Base-by-base conservation (phyloP, 2,797 vertebrate species). In the Prionace glauca region DNA sequence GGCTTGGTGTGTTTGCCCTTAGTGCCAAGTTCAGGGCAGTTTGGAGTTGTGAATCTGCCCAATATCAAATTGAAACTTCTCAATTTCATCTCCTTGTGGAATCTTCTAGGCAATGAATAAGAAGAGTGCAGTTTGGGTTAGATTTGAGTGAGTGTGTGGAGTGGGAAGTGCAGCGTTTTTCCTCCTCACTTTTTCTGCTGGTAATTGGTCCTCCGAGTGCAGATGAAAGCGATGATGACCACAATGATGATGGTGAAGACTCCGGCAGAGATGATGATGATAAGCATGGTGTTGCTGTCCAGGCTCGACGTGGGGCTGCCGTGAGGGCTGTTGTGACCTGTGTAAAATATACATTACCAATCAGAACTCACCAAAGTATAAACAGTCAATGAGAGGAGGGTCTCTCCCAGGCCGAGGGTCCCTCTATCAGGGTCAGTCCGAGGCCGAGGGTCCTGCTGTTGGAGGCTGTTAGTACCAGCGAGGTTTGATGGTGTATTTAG, bases 181-280 rank as follows among this genome's bases (percentile, higher is more conserved):
- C 45, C 86, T 1, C n/a, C 97, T 98, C 98, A 99, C 99, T 99
- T 99, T 95, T 99, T 99, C 97, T 99, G 99, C 97, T 99, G 99
- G 72, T 98, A 99, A 16, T 98, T 99, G 92, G 99, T 99, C 29
- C 99, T 98, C 0, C 98, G 98, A 0, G 99, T 99, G 96, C 99
- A 99, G 96, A 99, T 98, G 96, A 99, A 98, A 0, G 99, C 99
- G 0, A 99, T 98, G 36, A 99, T 98, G 96, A 99, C 98, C 94
- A 99, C 99, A 95, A 98, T 97, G 56, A 99, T 98, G 90, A 99
- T 98, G 97, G 98, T 99, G 97, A 99, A 98, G 95, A 98, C 98
- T 0, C 99, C 99, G 16, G 99, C 98, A 0, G 99, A 99, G 72
- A 99, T 98, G 18, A 99, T 99, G 97, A 99, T 98, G 11, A 99